Percentiles rank a stretch among this genome's conserved stretches.
Conservation (phyloP, 2,888 invertebrate genomes). For the Eumerus sabulonum region DNA sequence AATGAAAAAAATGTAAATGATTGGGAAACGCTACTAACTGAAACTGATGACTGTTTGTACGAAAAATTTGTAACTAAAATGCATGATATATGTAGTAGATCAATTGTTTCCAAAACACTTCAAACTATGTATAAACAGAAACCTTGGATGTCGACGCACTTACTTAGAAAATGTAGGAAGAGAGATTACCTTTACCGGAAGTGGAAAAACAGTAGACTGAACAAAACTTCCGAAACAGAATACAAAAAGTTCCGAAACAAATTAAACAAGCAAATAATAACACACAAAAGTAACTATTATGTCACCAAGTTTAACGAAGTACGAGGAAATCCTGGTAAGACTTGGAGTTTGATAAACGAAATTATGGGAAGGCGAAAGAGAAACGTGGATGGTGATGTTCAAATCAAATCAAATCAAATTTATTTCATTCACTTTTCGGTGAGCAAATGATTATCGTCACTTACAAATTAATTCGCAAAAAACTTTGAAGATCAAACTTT, state of each 20-base stretch:
- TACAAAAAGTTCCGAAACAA: constrained; percentile 9
- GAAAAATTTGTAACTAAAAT: background rate
- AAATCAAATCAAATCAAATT: no score
- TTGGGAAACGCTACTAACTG: background rate
- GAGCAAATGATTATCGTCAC: background rate
- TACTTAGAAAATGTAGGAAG: background rate
- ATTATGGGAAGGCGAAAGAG: constrained; percentile 7
- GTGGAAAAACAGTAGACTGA: constrained; percentile 11
- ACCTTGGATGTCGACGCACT: background rate
- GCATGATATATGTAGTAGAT: constrained; percentile 3
- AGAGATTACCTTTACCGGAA: constrained; percentile 2
- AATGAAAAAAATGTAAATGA: background rate
- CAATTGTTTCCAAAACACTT: background rate
- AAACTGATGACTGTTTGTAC: background rate
- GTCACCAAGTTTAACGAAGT: background rate
- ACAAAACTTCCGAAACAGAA: background rate
- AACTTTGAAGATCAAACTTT: background rate
- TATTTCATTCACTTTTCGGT: no score
- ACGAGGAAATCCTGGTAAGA: constrained; percentile 1
- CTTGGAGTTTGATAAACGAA: constrained; percentile 8
- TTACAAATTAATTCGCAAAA: background rate
- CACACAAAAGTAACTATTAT: background rate
- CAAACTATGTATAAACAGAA: background rate
- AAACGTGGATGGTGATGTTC: constrained; percentile 2
- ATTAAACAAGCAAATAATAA: background rate